These are phyloP conservation scores for Seira sanloemensis DNA, from an alignment of 2,888 invertebrate genomes.

Conservation along the genomic window DNA sequence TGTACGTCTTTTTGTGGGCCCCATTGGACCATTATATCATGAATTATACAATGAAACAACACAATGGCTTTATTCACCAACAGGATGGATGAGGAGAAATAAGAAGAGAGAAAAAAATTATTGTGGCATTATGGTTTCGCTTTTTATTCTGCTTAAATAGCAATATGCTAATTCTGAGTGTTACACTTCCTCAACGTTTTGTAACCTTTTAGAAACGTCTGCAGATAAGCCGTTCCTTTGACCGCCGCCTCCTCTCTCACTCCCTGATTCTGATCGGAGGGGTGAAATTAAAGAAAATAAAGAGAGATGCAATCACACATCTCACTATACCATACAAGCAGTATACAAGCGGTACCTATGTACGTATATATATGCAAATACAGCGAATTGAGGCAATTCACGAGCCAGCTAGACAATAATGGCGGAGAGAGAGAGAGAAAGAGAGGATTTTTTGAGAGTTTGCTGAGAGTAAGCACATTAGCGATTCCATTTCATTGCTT, in stretches of 20 bases:
- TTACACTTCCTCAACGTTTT: not conserved
- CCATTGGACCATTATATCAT: constrained; percentile 63
- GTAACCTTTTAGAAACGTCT: no score
- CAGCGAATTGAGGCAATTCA: not conserved
- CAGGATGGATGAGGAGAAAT: constrained; percentile 10
- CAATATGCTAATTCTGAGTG: not conserved
- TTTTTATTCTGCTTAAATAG: not conserved
- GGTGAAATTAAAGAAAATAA: not conserved
- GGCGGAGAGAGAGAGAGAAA: not conserved
- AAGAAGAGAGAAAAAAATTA: constrained; percentile 9
- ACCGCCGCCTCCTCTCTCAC: no score
- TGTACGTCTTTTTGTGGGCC: constrained; percentile 61
- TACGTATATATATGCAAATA: not conserved
- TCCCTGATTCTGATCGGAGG: no score
- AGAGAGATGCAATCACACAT: not conserved
- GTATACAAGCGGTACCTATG: not conserved
- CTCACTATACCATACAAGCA: not conserved
- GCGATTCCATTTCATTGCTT: constrained; percentile 3
- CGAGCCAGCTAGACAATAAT: not conserved
- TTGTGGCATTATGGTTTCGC: not conserved
- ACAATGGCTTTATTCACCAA: constrained; percentile 43
- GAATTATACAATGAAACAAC: constrained; percentile 59
- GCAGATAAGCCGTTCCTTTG: no score
- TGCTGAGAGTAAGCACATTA: not conserved
- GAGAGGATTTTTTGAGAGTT: not conserved